A percentile compares a stretch with the other conserved stretches of the same genome.
Conservation (phyloP, 2,888 invertebrate species). For the Synanthedon andrenaeformis region DNA sequence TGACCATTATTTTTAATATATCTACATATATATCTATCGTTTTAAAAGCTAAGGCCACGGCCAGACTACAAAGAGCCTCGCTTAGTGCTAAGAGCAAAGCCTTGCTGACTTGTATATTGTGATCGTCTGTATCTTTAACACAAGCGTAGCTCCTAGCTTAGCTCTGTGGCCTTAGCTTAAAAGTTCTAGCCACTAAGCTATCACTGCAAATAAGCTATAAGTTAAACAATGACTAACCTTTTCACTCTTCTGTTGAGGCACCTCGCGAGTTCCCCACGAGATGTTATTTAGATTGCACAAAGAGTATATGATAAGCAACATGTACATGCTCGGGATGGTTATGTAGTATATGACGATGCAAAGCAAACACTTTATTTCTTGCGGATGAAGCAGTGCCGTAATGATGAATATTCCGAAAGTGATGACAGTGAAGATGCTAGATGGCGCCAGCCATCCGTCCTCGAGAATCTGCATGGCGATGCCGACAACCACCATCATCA, state of each 20-base stretch:
- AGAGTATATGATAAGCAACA: conserved; percentile 91
- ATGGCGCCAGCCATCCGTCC: conserved; percentile 85
- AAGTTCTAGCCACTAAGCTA: too few species aligned
- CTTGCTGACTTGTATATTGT: too few species aligned
- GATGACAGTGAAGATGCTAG: conserved; percentile 85
- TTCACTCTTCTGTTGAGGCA: conserved; percentile 54
- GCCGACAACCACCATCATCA: conserved; percentile 89
- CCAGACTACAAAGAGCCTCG: too few species aligned
- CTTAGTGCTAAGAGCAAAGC: too few species aligned
- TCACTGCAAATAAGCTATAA: too few species aligned
- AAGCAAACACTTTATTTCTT: conserved; percentile 79
- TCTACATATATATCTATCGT: too few species aligned
- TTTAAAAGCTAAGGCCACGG: too few species aligned
- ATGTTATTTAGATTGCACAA: conserved; percentile 94
- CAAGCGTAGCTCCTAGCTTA: too few species aligned
- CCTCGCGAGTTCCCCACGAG: conserved; percentile 94
- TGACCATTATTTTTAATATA: too few species aligned
- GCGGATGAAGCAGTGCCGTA: conserved; percentile 80
- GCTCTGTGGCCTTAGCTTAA: too few species aligned
- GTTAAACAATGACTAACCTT: conserved; percentile 26
- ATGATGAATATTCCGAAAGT: conserved; percentile 77
- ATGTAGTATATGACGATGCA: conserved; percentile 83
- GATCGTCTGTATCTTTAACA: too few species aligned
- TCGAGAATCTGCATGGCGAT: conserved; percentile 81
- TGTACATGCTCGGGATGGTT: conserved; percentile 94